Evolutionary conservation across 1,140 invertebrate genomes (phyloP).

Genomic region (Drosophila miranda): DNA sequence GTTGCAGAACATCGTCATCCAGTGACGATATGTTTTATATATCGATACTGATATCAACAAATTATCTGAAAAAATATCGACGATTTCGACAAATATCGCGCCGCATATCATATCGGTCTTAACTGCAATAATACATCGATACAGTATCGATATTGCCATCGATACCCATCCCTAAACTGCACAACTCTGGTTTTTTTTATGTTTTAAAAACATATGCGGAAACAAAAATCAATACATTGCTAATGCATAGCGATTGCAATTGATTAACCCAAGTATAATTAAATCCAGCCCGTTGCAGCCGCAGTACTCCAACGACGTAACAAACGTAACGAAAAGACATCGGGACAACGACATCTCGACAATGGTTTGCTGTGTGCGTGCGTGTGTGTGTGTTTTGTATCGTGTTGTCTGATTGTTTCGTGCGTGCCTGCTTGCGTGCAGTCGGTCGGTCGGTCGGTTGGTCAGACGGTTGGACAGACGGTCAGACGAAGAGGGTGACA

Average conservation of each 20-base stretch:
- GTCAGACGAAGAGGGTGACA: no score
- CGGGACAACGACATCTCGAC: constrained; percentile 10
- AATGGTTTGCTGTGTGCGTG: constrained; percentile 30
- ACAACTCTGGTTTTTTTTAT: constrained; percentile 60
- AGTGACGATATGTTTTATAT: no score
- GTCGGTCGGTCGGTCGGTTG: not conserved
- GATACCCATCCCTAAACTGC: constrained; percentile 14
- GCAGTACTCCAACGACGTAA: not conserved
- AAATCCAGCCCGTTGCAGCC: no score
- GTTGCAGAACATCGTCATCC: no score
- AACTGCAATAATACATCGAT: no score
- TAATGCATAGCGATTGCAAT: constrained; percentile 11
- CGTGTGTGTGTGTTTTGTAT: constrained; percentile 35
- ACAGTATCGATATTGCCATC: no score
- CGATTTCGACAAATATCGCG: no score
- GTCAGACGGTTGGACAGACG: no score
- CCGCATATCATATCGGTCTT: no score
- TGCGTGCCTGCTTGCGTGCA: constrained; percentile 13
- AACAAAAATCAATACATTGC: constrained; percentile 32
- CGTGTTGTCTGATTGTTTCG: constrained; percentile 43
- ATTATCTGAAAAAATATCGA: no score
- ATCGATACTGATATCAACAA: no score
- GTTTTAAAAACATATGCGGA: constrained; percentile 67
- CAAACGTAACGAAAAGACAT: constrained; percentile 11
- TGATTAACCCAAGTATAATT: not conserved